phyloP scores from a whole-genome alignment of 2,797 vertebrate genomes.

The Zalophus californianus region DNA sequence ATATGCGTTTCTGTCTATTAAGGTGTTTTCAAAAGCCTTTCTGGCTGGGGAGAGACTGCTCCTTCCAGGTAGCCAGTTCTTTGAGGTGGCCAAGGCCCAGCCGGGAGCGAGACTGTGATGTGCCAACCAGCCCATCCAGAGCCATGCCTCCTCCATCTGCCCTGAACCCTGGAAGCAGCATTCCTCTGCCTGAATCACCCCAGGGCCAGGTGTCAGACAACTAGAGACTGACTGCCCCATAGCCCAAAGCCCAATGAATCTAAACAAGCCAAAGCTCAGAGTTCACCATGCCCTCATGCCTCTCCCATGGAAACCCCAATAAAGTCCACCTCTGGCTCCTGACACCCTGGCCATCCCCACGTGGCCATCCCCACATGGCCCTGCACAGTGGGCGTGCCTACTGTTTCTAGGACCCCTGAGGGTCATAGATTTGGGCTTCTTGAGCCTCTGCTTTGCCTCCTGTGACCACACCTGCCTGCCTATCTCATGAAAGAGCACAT shows the following conservation, averaged over 20 bases:
- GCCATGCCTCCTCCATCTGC: neutral
- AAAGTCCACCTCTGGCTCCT: neutral
- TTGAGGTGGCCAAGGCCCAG: neutral
- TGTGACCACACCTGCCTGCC: neutral
- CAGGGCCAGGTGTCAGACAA: neutral
- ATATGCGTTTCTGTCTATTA: neutral
- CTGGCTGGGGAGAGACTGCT: neutral
- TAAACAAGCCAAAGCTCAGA: neutral
- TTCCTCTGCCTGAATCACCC: neutral
- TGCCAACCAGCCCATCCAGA: neutral
- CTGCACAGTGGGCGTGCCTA: too few species aligned
- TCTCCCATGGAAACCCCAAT: rapidly evolving
- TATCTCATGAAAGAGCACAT: neutral
- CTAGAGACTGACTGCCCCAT: neutral
- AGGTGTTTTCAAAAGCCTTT: neutral
- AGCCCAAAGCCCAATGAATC: neutral
- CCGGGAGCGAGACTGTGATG: neutral
- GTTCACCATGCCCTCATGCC: neutral
- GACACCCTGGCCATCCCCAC: neutral
- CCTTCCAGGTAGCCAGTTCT: neutral
- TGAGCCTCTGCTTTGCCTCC: too few species aligned
- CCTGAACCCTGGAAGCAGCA: neutral
- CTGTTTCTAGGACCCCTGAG: neutral
- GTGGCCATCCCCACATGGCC: neutral
- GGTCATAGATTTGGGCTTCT: neutral